phyloP scores from a whole-genome alignment of 2,113 vertebrate species.

The Rafetus swinhoei region DNA sequence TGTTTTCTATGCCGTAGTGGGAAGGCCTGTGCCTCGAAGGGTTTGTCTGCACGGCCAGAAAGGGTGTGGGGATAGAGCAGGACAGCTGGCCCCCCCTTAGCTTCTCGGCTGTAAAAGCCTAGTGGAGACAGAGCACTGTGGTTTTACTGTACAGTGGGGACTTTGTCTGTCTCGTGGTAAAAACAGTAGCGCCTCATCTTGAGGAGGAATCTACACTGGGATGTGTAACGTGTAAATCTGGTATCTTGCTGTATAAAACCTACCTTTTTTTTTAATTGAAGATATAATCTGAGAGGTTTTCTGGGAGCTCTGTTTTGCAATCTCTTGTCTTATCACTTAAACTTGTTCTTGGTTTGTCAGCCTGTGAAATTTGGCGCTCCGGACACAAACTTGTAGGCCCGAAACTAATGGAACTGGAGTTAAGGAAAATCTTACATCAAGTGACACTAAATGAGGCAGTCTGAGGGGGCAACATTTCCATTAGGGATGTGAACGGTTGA shows the following conservation, averaged over 20 bases:
- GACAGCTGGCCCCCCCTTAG: fast-evolving
- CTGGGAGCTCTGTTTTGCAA: neutral
- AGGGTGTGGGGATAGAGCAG: neutral
- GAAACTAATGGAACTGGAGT: neutral
- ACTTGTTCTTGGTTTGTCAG: neutral
- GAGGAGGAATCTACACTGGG: neutral
- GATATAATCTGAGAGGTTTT: neutral
- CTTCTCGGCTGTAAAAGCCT: fast-evolving
- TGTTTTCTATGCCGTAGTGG: neutral
- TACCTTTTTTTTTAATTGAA: neutral
- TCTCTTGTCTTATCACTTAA: neutral
- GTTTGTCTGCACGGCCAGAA: neutral
- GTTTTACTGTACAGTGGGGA: neutral
- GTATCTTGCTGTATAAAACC: neutral
- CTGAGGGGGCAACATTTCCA: neutral
- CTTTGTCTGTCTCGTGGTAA: neutral
- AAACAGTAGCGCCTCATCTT: neutral
- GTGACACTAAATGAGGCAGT: neutral
- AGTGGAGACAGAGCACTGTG: neutral
- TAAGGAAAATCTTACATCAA: neutral
- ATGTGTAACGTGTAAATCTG: neutral
- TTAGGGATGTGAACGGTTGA: too few species aligned
- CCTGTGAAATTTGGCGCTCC: neutral
- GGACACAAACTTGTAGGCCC: neutral
- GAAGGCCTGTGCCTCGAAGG: neutral